Evolutionary conservation across 2,113 vertebrate species (phyloP).

Genomic region (Leucopsar rothschildi): DNA sequence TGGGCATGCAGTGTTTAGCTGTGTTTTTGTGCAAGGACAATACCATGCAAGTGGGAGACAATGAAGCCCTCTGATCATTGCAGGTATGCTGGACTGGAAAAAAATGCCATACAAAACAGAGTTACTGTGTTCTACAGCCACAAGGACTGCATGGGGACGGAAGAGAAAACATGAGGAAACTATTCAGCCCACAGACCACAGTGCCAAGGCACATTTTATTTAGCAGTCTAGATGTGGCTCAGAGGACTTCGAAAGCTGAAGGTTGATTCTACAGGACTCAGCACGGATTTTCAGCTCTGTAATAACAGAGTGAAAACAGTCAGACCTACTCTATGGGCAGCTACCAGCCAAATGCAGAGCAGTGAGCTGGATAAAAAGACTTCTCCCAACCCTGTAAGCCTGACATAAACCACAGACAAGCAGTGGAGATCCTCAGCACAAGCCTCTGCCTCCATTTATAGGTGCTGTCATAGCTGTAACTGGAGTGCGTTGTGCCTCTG

Average conservation of each 20-base stretch:
- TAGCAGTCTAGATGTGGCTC: fast-evolving
- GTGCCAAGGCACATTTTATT: not conserved
- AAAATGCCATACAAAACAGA: not conserved
- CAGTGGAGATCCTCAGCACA: not conserved
- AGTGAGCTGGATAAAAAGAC: not conserved
- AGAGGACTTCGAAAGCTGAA: not conserved
- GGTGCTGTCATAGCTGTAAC: not conserved
- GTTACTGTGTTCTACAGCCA: not conserved
- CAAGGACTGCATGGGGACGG: not conserved
- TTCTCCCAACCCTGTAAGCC: not conserved
- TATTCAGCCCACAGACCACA: not conserved
- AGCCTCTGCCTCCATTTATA: not conserved
- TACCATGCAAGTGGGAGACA: not conserved
- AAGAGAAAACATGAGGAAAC: not conserved
- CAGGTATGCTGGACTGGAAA: not conserved
- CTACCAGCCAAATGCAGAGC: not conserved
- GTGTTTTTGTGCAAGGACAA: not conserved
- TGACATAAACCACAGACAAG: not conserved
- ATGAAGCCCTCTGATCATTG: not conserved
- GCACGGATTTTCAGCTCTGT: not conserved
- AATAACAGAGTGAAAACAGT: not conserved
- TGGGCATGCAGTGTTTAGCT: not conserved
- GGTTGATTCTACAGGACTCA: fast-evolving
- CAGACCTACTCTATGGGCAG: not conserved
- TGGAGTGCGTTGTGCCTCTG: not conserved